Conservation (phyloP, 92 coral and sea anemone genomes). For the Porites rus region DNA sequence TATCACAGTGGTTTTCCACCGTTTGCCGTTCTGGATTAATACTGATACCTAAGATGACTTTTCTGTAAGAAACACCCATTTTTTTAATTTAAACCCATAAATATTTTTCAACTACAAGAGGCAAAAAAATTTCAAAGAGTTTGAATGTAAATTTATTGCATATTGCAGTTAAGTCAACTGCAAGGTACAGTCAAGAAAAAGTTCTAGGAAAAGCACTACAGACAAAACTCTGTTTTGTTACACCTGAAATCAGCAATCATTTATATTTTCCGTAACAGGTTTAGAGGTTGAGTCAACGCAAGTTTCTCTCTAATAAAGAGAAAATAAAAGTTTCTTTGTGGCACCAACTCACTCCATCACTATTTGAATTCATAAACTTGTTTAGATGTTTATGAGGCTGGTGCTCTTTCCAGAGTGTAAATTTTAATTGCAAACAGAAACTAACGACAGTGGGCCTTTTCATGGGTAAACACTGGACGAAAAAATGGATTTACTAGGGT, state of each 20-base stretch:
- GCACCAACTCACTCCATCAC: constrained; percentile 9
- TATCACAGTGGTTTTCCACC: too few species aligned
- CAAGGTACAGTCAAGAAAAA: not conserved
- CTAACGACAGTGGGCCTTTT: not conserved
- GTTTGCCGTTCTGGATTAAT: too few species aligned
- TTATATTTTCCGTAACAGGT: not conserved
- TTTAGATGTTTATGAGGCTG: not conserved
- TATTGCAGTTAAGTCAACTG: not conserved
- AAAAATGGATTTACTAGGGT: too few species aligned
- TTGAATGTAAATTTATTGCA: not conserved
- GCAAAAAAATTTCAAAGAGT: too few species aligned
- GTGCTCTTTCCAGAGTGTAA: not conserved
- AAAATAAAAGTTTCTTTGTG: not conserved
- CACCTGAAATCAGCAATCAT: not conserved
- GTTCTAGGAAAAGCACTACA: not conserved
- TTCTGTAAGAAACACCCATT: too few species aligned
- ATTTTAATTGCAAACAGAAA: not conserved
- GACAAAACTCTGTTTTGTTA: constrained; percentile 2
- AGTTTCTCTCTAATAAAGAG: not conserved
- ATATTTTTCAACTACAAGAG: too few species aligned
- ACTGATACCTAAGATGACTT: too few species aligned
- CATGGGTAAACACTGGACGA: not conserved
- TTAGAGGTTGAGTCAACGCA: constrained; percentile 3
- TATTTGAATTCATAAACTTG: constrained; percentile 7
- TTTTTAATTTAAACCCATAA: too few species aligned